Conservation (phyloP, 2,113 vertebrate species). For the Aspiorhynchus laticeps region DNA sequence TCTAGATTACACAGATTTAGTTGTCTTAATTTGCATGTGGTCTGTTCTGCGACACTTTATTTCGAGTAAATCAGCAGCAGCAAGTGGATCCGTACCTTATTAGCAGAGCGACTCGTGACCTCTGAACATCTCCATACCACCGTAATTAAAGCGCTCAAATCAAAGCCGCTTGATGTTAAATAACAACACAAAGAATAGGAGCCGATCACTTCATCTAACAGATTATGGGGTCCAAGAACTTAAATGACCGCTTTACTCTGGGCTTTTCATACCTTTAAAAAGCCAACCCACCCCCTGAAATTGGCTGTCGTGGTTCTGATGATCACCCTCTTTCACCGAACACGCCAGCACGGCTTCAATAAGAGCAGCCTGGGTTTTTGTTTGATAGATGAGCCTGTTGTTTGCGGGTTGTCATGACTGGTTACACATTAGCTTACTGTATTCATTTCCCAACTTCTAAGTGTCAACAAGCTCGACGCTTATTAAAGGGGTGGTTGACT, state of each 20-base stretch:
- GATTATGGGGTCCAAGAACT: conserved; percentile 34
- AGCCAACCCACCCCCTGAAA: conserved; percentile 6
- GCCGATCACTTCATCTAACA: conserved; percentile 27
- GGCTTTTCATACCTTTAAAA: conserved; percentile 50
- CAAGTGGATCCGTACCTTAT: not conserved
- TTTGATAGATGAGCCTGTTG: conserved; percentile 53
- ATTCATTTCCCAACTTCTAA: conserved; percentile 53
- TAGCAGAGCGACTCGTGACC: conserved; percentile 9
- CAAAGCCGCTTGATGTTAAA: conserved; percentile 52
- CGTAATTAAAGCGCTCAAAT: conserved; percentile 54
- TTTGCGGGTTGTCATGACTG: conserved; percentile 61
- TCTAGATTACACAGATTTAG: not conserved
- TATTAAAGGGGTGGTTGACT: no score
- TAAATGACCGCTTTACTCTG: conserved; percentile 50
- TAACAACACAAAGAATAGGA: conserved; percentile 43
- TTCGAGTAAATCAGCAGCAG: not conserved
- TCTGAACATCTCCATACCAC: conserved; percentile 47
- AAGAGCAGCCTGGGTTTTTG: conserved; percentile 52
- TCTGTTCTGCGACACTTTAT: not conserved
- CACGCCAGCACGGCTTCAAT: conserved; percentile 52
- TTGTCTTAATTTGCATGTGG: conserved; percentile 1
- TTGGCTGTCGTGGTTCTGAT: not conserved
- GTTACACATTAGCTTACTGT: conserved; percentile 57
- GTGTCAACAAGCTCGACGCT: conserved; percentile 22
- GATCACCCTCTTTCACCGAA: conserved; percentile 48